Evolutionary conservation across 2,888 invertebrate genomes (phyloP).

Genomic region (Eubasilissa splendida): DNA sequence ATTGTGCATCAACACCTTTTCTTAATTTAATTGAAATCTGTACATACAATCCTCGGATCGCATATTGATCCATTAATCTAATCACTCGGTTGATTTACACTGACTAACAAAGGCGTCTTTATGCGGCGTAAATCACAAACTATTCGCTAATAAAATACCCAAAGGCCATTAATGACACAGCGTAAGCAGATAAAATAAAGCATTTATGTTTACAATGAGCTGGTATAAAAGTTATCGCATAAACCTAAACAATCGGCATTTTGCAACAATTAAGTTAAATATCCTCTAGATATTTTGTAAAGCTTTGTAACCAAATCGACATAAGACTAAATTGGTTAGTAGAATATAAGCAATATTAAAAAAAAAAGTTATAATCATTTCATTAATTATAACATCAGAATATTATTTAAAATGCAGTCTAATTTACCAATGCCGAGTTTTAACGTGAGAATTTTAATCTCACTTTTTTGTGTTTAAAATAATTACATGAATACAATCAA

Average conservation of each 20-base stretch:
- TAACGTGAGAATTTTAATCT: no score
- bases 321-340: neutral
- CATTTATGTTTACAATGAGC: neutral
- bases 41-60: slow-evolving; percentile 25
- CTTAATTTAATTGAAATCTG: slow-evolving; percentile 27
- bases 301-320: slow-evolving; percentile 6
- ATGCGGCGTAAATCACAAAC: neutral
- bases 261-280: neutral
- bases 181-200: slow-evolving; percentile 18
- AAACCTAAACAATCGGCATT: neutral
- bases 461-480: no score
- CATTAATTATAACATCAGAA: no score
- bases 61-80: slow-evolving; percentile 4
- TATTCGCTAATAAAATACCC: slow-evolving; percentile 15
- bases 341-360: no score
- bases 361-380: no score
- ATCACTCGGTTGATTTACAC: neutral
- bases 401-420: no score
- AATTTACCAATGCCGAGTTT: no score
- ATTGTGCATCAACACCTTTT: slow-evolving; percentile 22
- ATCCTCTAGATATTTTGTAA: neutral
- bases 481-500: no score
- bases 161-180: slow-evolving; percentile 1
- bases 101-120: neutral
- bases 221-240: neutral